These are phyloP conservation scores for Dolichoris vasculosae DNA, from an alignment of 1,140 invertebrate genomes.

Conservation along the genomic window DNA sequence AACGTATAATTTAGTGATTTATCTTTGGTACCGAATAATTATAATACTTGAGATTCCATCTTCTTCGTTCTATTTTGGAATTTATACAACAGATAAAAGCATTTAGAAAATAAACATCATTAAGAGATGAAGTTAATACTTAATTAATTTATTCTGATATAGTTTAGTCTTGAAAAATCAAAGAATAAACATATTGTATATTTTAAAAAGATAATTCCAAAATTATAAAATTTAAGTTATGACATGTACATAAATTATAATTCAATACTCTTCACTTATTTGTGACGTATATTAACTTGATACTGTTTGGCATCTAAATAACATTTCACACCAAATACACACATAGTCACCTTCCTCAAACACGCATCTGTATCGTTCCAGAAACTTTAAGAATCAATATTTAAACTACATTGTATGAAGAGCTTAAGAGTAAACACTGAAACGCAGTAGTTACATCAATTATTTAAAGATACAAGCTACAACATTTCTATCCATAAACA, in stretches of 20 bases:
- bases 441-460: background rate
- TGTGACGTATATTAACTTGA: background rate
- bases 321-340: background rate
- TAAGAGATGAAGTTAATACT: too few species aligned
- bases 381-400: conserved; percentile 2
- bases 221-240: too few species aligned
- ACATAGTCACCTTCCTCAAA: too few species aligned
- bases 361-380: background rate
- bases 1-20: too few species aligned
- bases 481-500: background rate
- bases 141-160: too few species aligned
- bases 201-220: too few species aligned
- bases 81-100: background rate
- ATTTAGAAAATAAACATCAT: too few species aligned
- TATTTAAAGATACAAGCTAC: background rate
- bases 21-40: too few species aligned
- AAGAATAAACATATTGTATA: too few species aligned
- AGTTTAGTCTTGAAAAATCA: too few species aligned
- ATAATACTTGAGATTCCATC: too few species aligned
- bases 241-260: conserved; percentile 20
- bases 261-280: conserved; percentile 2
- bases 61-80: too few species aligned
- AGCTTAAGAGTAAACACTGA: background rate
- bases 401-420: background rate
- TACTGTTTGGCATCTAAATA: background rate